A percentile compares a stretch with the other conserved stretches of the same genome.
Conservation (phyloP, 1,140 invertebrate genomes). For the Bathynomus jamesi region DNA sequence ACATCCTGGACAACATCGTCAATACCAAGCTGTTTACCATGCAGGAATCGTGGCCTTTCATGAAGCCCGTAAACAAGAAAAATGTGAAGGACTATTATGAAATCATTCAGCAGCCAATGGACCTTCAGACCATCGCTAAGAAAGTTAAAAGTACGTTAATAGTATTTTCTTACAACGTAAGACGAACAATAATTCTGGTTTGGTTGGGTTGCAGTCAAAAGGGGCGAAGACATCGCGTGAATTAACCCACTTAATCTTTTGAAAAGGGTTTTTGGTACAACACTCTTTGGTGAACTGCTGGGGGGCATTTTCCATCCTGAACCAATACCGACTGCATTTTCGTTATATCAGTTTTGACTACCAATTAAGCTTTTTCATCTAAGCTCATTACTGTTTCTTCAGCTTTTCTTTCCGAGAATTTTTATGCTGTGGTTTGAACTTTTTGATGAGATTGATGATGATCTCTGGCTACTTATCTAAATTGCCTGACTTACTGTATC, state of each 20-base stretch:
- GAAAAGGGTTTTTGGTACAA: slow-evolving; percentile 3
- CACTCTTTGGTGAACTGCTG: slow-evolving; percentile 7
- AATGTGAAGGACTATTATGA: slow-evolving; percentile 86
- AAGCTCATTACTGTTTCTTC: too few species aligned
- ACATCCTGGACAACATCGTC: slow-evolving; percentile 85
- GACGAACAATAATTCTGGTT: not conserved
- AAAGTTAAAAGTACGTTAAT: slow-evolving; percentile 63
- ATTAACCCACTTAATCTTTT: too few species aligned
- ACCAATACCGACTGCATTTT: not conserved
- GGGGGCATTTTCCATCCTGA: not conserved
- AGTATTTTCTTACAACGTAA: slow-evolving; percentile 30
- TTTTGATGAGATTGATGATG: too few species aligned
- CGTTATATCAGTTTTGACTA: not conserved
- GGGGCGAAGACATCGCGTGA: too few species aligned
- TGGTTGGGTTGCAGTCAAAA: too few species aligned
- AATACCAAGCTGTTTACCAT: slow-evolving; percentile 78
- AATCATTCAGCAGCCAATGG: slow-evolving; percentile 87
- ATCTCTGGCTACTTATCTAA: too few species aligned
- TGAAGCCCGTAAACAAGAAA: slow-evolving; percentile 94
- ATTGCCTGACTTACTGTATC: too few species aligned
- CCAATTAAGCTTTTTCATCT: too few species aligned
- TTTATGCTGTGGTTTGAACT: too few species aligned
- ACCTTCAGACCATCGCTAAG: slow-evolving; percentile 82
- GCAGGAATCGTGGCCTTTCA: slow-evolving; percentile 86
- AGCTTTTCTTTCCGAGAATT: too few species aligned